A percentile compares a stretch with the other conserved stretches of the same genome.
These are phyloP conservation scores for Drosophila kanekoi DNA, from an alignment of 2,888 invertebrate species.

Conservation along the genomic window DNA sequence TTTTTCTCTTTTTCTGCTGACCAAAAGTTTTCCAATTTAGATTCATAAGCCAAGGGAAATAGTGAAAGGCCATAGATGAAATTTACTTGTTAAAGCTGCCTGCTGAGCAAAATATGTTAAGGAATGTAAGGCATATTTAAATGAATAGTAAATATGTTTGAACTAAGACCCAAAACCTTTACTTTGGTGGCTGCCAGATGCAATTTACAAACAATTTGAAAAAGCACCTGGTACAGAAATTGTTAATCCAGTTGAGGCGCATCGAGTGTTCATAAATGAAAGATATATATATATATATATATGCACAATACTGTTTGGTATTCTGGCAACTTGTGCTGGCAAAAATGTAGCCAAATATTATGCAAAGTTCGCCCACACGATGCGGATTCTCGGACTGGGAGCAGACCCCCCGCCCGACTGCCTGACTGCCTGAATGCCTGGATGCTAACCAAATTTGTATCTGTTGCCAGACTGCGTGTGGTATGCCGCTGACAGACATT, in stretches of 20 bases:
- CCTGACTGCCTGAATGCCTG: no score
- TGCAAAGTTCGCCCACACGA: conserved; percentile 47
- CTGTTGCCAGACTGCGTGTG: conserved; percentile 58
- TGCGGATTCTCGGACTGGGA: conserved; percentile 20
- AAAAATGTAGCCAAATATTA: conserved; percentile 58
- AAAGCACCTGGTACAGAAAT: conserved; percentile 19
- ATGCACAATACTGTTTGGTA: conserved; percentile 14
- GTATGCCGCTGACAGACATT: conserved; percentile 72
- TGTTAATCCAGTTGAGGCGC: conserved; percentile 38
- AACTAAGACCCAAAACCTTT: conserved; percentile 17
- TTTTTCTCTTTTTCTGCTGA: conserved; percentile 11
- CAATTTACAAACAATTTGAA: conserved; percentile 49
- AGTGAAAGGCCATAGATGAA: conserved; percentile 9
- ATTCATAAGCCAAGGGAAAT: conserved; percentile 51
- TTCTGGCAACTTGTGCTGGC: conserved; percentile 14
- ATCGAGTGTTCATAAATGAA: conserved; percentile 34
- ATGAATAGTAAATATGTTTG: conserved; percentile 17
- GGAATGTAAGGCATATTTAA: conserved; percentile 3
- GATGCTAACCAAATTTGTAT: conserved; percentile 62
- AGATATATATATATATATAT: not conserved
- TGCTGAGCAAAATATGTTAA: conserved; percentile 1
- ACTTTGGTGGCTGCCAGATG: conserved; percentile 19
- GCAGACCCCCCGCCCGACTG: conserved; percentile 4
- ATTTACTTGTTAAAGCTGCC: conserved; percentile 14
- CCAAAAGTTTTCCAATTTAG: conserved; percentile 73